Percentiles rank a stretch among this genome's conserved stretches.
phyloP scores from a whole-genome alignment of 37 sponge, comb jelly and placozoan species.

The Geodia barretti region DNA sequence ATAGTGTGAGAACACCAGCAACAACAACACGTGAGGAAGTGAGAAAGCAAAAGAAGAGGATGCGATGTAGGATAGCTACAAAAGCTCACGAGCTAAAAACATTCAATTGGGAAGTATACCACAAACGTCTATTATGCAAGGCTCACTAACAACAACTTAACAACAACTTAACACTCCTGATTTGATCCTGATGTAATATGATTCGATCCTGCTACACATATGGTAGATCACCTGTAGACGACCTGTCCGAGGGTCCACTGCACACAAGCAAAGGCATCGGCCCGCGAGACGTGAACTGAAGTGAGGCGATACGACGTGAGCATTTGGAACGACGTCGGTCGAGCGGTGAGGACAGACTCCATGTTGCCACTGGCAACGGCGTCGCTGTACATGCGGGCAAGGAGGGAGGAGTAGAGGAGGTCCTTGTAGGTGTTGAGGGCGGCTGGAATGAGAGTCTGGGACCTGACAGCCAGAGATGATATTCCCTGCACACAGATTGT shows the following conservation, averaged over 20 bases:
- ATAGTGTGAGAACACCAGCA: neutral
- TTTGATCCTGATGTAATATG: neutral
- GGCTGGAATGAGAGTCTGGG: neutral
- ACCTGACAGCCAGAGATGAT: slow-evolving; percentile 23
- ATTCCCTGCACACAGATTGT: slow-evolving; percentile 25
- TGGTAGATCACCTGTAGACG: slow-evolving; percentile 34
- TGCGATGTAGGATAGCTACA: too few species aligned
- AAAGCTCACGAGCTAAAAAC: too few species aligned
- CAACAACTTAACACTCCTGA: too few species aligned
- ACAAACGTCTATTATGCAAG: too few species aligned
- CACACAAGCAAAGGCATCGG: slow-evolving; percentile 35
- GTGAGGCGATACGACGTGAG: neutral
- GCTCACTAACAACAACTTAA: too few species aligned
- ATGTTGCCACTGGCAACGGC: slow-evolving; percentile 32
- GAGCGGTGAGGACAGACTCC: slow-evolving; percentile 19
- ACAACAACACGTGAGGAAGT: neutral
- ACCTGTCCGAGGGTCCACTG: slow-evolving; percentile 20
- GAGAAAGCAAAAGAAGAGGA: neutral
- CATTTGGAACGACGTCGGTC: neutral
- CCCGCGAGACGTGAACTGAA: slow-evolving; percentile 34
- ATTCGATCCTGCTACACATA: neutral
- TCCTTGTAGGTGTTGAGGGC: slow-evolving; percentile 43
- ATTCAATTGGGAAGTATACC: too few species aligned
- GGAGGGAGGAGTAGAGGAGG: slow-evolving; percentile 59
- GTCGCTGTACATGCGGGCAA: slow-evolving; percentile 46